Base-by-base conservation (phyloP, 37 sponge, comb jelly and placozoan species). In the Dysidea cf. avara region DNA sequence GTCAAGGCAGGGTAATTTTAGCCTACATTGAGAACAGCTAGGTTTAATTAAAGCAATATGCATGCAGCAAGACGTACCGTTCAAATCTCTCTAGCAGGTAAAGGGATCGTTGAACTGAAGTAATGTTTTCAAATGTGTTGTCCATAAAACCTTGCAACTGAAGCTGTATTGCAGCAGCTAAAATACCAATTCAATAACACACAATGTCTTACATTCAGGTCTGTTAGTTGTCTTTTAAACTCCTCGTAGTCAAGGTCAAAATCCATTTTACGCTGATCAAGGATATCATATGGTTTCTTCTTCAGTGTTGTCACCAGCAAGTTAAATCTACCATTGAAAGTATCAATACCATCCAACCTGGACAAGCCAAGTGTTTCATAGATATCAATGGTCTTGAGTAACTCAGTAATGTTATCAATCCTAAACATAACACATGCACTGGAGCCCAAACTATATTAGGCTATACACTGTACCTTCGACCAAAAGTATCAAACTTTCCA, bases 401-500 rank as follows among this genome's bases (percentile, higher is more conserved):
- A 40, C 71, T 90, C 89, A 26, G 55, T 17, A 18, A 97, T 52
- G 21, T 93, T 90, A 30, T 77, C 74, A 61, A 93, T 58, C 43
- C 97, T 89, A 32, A 71, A 61, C 14, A 67, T 3, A n/a, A n/a
- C n/a, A n/a, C n/a, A n/a, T n/a, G n/a, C n/a, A n/a, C n/a, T n/a
- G n/a, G n/a, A n/a, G n/a, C n/a, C 5, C 46, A 43, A 12, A 43
- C 9, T 43, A 43, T 43, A 9, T 43, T 12, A 43, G 7, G n/a
- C n/a, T n/a, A n/a, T n/a, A n/a, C n/a, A n/a, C 20, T 35, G 14
- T 46, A 87, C 93, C 93, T 83, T 56, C 68, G 39, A 18, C 77
- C 69, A 63, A 97, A 97, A 61, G 84, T 91, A 76, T 94, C 88
- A 61, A 97, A 97, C 69, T 94, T 94, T 71, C 99, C 99, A 72